Conservation (phyloP, 2,888 invertebrate genomes). For the Drosophila koepferae region DNA sequence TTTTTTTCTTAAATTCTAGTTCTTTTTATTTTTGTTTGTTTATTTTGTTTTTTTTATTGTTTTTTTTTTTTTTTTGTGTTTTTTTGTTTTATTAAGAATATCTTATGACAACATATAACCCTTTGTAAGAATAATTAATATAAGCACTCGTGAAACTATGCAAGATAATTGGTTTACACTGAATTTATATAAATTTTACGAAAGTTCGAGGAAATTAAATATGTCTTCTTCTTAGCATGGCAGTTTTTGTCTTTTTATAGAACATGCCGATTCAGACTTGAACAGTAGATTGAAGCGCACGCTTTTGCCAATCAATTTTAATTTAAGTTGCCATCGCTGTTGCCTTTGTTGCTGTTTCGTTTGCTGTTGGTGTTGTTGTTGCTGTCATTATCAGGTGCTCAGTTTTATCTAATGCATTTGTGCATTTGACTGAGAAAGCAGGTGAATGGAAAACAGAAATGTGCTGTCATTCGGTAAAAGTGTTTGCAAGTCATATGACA, state of each 20-base stretch:
- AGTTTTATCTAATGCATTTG: slow-evolving; percentile 40
- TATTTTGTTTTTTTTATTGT: no score
- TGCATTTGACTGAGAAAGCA: slow-evolving; percentile 41
- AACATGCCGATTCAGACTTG: neutral
- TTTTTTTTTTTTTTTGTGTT: no score
- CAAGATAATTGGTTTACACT: neutral
- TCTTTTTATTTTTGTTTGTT: no score
- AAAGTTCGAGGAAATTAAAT: neutral
- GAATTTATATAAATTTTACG: neutral
- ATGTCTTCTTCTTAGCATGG: neutral
- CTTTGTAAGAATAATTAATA: neutral
- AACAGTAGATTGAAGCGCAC: neutral
- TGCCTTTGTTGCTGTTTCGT: slow-evolving; percentile 9
- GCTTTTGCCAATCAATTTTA: slow-evolving; percentile 1
- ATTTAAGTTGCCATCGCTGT: neutral
- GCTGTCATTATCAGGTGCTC: slow-evolving; percentile 20
- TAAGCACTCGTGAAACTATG: neutral
- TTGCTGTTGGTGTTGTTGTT: neutral
- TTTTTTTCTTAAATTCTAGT: neutral
- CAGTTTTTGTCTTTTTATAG: neutral
- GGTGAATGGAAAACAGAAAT: slow-evolving; percentile 44
- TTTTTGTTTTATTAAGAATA: no score
- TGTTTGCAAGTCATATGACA: slow-evolving; percentile 37
- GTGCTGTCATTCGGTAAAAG: slow-evolving; percentile 37
- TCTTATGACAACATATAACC: no score